phyloP scores from a whole-genome alignment of 2,113 vertebrate species.

The Forbesichthys papilliferus region DNA sequence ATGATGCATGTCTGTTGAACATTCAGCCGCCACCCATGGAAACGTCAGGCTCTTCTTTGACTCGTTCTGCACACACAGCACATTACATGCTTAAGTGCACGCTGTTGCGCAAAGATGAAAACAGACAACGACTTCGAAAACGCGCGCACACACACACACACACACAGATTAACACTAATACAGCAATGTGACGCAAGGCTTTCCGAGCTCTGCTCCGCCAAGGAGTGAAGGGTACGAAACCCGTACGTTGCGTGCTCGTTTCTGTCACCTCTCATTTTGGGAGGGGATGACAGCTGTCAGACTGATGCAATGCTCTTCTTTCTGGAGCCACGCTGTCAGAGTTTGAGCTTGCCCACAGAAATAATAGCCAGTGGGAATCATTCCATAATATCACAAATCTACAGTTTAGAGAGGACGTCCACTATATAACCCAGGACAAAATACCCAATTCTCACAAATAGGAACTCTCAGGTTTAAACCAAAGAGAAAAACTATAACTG shows the following conservation, averaged over 20 bases:
- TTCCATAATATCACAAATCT: conserved; percentile 20
- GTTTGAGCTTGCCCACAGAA: conserved; percentile 45
- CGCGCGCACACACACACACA: background rate
- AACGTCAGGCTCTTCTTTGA: no score
- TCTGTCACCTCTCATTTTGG: conserved; percentile 48
- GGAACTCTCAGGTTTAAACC: background rate
- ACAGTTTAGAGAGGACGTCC: background rate
- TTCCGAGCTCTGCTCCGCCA: conserved; percentile 20
- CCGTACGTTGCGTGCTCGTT: conserved; percentile 9
- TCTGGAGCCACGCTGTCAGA: conserved; percentile 56
- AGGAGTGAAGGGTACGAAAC: conserved; percentile 35
- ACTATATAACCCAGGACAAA: no score
- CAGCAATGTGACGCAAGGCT: conserved; percentile 26
- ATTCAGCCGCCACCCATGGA: no score
- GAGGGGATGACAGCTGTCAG: conserved; percentile 50
- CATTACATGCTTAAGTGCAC: background rate
- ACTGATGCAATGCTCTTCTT: conserved; percentile 56
- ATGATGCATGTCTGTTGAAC: conserved; percentile 48
- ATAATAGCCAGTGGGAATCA: conserved; percentile 27
- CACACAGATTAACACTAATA: background rate
- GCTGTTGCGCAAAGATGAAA: background rate
- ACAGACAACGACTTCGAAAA: background rate
- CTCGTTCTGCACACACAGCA: background rate
- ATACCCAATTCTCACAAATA: background rate
- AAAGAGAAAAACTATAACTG: no score